Base-by-base conservation (phyloP, 2,797 vertebrate genomes). In the Centroberyx gerrardi region DNA sequence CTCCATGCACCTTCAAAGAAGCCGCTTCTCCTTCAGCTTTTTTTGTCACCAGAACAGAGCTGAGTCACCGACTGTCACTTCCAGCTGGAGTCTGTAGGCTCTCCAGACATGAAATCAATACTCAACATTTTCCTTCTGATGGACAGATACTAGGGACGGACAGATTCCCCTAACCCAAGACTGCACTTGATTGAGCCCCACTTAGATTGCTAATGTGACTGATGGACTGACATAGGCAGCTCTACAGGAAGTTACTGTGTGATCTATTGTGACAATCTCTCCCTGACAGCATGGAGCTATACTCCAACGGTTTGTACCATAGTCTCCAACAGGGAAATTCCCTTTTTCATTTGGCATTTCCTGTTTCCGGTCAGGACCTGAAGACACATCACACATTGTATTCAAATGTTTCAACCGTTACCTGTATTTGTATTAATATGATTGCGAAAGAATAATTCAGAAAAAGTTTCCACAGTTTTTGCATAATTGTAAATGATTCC, bases 21-120 rank as follows among this genome's bases (percentile, higher is more conserved):
- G 64, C 83, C 72, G 84, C 78, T 84, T 85, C 72, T 86, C 64
- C 66, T 72, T 77, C 67, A 60, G 74, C 64, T 49, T 83, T 29
- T 77, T 68, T 74, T 79, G 88, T 90, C 88, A 83, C 78, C 49
- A 72, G 71, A 87, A 80, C 72, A 58, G 76, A 78, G 88, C 88
- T 85, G 88, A 93, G 88, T 88, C 89, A 83, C 85, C 49, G 85
- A 86, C 87, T 90, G 89, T 92, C 93, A 93, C 90, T 90, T 87
- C 73, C 89, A 92, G 91, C 90, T 90, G 90, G 82, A 88, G 88
- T 81, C 64, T 87, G 85, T 79, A 78, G 84, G 82, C 84, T 87
- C 81, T 73, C 58, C 63, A 82, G 94, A 94, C 93, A 83, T 87
- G 78, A 95, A 95, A 95, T 95, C 94, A 92, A 95, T 95, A 93